Conservation (phyloP, 1,140 invertebrate genomes). For the Drosophila mojavensis region DNA sequence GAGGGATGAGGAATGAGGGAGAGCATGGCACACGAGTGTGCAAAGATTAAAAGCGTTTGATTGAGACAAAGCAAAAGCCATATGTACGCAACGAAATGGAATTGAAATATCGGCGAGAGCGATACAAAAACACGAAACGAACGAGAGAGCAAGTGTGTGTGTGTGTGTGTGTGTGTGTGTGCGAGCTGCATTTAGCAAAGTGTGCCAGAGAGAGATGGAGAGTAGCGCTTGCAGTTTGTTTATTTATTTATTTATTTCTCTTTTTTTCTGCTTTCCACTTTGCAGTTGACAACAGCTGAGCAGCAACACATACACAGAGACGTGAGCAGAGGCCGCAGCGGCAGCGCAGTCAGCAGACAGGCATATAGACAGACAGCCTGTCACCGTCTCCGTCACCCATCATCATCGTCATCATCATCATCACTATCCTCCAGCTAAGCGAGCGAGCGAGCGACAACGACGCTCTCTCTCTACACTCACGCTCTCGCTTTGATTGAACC, state of each 20-base stretch:
- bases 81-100: constrained; percentile 50
- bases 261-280: constrained; percentile 44
- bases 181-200: background rate
- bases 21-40: constrained; percentile 42
- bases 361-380: constrained; percentile 37
- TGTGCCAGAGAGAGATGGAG: background rate
- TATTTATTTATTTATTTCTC: constrained; percentile 50
- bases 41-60: constrained; percentile 75
- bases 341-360: constrained; percentile 35
- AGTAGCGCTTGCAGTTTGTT: constrained; percentile 45
- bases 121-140: background rate
- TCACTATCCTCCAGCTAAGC: constrained; percentile 1
- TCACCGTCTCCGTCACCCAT: constrained; percentile 18
- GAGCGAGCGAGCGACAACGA: constrained; percentile 2
- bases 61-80: constrained; percentile 70
- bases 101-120: constrained; percentile 35
- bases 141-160: constrained; percentile 2
- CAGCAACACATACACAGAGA: constrained; percentile 11
- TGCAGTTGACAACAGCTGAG: constrained; percentile 71
- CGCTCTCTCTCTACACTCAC: background rate
- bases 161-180: background rate
- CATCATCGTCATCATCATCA: background rate
- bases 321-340: constrained; percentile 17
- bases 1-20: constrained; percentile 3
- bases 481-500: constrained; percentile 6